Evolutionary conservation across 2,888 invertebrate genomes (phyloP), one percentile per base, ranked within the genome.

Genomic region (Napeogenes sylphis): DNA sequence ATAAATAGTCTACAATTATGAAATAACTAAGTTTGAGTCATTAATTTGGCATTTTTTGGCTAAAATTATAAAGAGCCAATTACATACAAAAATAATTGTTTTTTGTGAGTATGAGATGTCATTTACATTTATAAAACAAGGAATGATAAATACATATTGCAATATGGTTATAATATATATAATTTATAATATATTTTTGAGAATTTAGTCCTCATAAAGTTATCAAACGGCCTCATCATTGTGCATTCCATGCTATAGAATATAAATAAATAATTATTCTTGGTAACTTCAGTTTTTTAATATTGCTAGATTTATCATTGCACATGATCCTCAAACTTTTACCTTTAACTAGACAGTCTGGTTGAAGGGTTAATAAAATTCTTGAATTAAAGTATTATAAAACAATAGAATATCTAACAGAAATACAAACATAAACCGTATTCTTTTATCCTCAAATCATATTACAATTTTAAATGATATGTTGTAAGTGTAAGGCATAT

Each of bases 41-140:
- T 75, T 71, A 74, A 81, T 90, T 90, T 90, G 89, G 89, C 89
- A 87, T 85, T 83, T 84, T 87, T 89, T 90, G 87, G 87, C 87
- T 75, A 78, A 86, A 84, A 85, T 76, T 73, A 85, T 79, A 80
- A 77, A 73, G 78, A 70, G 73, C 75, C 76, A 79, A 69, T 63
- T 5, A 60, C 57, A 58, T 55, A 10, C 32, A 47, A 59, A 53
- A 53, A 38, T 56, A 63, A 21, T 59, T 55, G n/a, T 42, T 10
- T 56, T 12, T 55, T 32, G n/a, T 54, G 42, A 42, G 38, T 56
- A 33, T 45, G 51, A 21, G 10, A 51, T 30, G 14, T 47, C 10
- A 33, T 21, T 51, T 47, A 12, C 12, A 14, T 56, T 35, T 35
- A 35, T 21, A 35, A 59, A 46, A 33, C 32, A 55, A 58, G 45